phyloP scores from a whole-genome alignment of 2,888 invertebrate genomes.

The Euzophera pinguis region DNA sequence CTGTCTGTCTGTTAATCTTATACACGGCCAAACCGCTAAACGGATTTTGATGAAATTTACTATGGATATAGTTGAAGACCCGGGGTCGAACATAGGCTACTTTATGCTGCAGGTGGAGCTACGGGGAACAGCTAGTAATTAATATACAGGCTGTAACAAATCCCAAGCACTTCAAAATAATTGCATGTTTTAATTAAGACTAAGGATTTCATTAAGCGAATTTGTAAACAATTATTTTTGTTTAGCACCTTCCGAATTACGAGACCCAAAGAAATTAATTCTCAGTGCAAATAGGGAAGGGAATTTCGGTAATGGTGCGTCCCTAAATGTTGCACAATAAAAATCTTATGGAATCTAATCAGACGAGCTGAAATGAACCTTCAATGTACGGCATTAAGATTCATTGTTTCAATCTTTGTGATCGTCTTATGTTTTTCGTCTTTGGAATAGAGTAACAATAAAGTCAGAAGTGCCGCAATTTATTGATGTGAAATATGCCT shows the following conservation, averaged over 20 bases:
- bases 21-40: too few relatives aligned
- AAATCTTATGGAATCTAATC: background rate
- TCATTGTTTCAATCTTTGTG: background rate
- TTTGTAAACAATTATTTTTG: conserved; percentile 30
- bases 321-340: conserved; percentile 2
- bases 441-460: background rate
- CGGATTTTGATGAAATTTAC: too few relatives aligned
- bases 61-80: too few relatives aligned
- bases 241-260: conserved; percentile 23
- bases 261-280: conserved; percentile 28
- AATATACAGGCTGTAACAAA: background rate
- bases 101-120: too few relatives aligned
- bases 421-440: background rate
- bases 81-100: too few relatives aligned
- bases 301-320: conserved; percentile 8
- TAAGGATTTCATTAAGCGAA: conserved; percentile 25
- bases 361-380: background rate
- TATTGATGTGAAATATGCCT: conserved; percentile 2
- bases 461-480: background rate
- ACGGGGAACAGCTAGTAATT: too few relatives aligned
- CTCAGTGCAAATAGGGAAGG: conserved; percentile 1
- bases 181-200: conserved; percentile 23
- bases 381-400: background rate
- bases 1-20: too few relatives aligned
- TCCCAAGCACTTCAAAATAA: conserved; percentile 16